Evolutionary conservation across 2,797 vertebrate genomes (phyloP), one percentile per base, ranked within the genome.

Genomic region (Brachyrhaphis roseni): DNA sequence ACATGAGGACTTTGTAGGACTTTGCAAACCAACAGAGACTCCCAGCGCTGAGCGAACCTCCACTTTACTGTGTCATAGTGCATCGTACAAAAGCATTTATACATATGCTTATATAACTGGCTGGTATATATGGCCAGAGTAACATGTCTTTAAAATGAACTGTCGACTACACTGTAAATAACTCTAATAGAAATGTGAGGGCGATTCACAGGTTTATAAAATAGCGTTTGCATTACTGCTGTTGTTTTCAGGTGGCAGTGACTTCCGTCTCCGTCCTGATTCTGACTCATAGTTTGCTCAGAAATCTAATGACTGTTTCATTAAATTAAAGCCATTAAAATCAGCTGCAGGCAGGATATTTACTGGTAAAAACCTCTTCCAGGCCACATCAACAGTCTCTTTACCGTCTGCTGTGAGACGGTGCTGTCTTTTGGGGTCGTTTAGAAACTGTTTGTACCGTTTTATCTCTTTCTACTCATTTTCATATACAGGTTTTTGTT

Each of bases 271-370:
- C 68, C n/a, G 12, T 46, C 26, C 68, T 45, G 41, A 26, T 23
- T 71, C 68, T 71, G 68, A 71, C 68, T 71, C 68, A 71, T 26
- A 45, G 41, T 45, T 71, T 45, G 41, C 68, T 71, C 41, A n/a
- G 68, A 45, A 34, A 45, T n/a, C 41, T 43, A 71, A 71, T 45
- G 41, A 71, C 68, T 8, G 12, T 45, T 71, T 71, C 43, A 46
- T 8, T 71, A 46, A 71, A 46, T 71, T 71, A n/a, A 71, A 46
- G 13, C 68, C 68, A 71, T 46, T 71, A 71, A 43, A 71, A 46
- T 71, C 43, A 46, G 26, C 41, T 71, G 68, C 41, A 71, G 41
- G 68, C 43, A 45, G 43, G 26, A 46, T 46, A 71, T 71, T 71
- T 28, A 71, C 41, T 71, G 15, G 41, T n/a, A 18, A 71, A 71